Evolutionary conservation across 2,797 vertebrate genomes (phyloP).

Genomic region (Lagorchestes hirsutus): DNA sequence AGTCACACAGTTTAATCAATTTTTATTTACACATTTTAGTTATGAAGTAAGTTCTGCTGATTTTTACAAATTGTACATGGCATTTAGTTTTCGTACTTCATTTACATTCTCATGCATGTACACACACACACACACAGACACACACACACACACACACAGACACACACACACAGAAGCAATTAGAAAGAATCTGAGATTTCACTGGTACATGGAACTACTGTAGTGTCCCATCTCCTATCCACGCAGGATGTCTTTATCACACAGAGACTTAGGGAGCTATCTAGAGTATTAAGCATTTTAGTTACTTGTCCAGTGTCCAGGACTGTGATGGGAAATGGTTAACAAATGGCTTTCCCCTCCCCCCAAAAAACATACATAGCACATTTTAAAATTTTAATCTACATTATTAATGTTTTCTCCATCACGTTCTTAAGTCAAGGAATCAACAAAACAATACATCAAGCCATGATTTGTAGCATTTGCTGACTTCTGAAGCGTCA

Average conservation of each 20-base stretch:
- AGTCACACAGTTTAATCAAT: constrained; percentile 29
- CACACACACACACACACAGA: constrained; percentile 45
- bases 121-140: constrained; percentile 23
- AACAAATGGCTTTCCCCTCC: background rate
- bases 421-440: background rate
- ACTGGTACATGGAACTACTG: background rate
- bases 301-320: background rate
- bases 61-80: constrained; percentile 57
- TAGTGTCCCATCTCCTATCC: background rate
- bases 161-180: background rate
- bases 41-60: constrained; percentile 26
- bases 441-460: background rate
- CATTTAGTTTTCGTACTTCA: constrained; percentile 15
- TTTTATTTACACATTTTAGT: constrained; percentile 57
- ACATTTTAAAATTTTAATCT: background rate
- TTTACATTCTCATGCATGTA: constrained; percentile 32
- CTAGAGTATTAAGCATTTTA: background rate
- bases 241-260: background rate
- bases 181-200: background rate
- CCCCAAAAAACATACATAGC: background rate
- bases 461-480: background rate
- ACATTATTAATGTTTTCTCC: background rate
- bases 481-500: background rate
- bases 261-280: background rate
- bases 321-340: background rate